Base-by-base conservation (phyloP, 2,797 vertebrate species). In the Lycodopsis pacificus region DNA sequence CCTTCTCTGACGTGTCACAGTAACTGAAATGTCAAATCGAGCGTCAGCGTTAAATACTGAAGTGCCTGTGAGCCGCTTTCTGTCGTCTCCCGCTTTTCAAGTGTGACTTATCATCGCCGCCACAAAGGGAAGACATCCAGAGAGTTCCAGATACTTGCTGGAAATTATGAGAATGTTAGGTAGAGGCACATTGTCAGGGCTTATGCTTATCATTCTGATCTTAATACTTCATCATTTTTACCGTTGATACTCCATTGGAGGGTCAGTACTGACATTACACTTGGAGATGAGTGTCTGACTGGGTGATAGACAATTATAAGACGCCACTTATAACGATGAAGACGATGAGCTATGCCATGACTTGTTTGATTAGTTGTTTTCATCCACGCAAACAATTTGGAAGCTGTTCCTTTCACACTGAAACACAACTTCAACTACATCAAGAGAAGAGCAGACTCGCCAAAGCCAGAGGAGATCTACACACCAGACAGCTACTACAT, bases 11-110 rank as follows among this genome's bases (percentile, higher is more conserved):
- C 73, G 76, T 48, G 82, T 87, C 77, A 76, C 73, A 82, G 77
- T 67, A 71, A 79, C 81, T 82, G 81, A 90, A 89, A 88, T 91
- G 85, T 89, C 86, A 88, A 90, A 89, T 84, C 71, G 79, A 76
- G 77, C 56, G 58, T 78, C 36, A n/a, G 73, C 51, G 54, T 84
- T 85, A 87, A 88, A 88, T 71, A 73, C 81, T 81, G 82, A 81
- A 85, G 86, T 75, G 85, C 75, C 81, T 62, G 46, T 38, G 82
- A 88, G 83, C 72, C 53, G 72, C 83, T 85, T 85, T 73, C 80
- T 77, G 84, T 84, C 76, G 20, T 51, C 81, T 64, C 56, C 62
- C 40, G 59, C 78, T 79, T 51, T 73, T 82, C 65, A 51, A 79
- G 81, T 79, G 64, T 69, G 83, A 86, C 77, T 85, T 86, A 89